These are phyloP conservation scores for Emys orbicularis DNA, from an alignment of 2,797 vertebrate species.

Conservation along the genomic window DNA sequence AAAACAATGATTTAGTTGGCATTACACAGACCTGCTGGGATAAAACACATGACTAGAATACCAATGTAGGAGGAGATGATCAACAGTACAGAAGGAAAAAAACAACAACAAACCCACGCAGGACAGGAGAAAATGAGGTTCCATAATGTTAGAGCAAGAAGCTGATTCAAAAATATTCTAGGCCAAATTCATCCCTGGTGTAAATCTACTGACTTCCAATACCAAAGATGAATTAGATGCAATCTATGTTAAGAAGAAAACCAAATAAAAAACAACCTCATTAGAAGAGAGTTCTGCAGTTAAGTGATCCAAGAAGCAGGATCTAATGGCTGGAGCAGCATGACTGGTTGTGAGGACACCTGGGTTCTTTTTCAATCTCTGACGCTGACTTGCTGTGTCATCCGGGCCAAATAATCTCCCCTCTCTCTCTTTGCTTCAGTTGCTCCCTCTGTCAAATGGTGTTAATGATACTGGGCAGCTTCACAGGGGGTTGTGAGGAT, in stretches of 20 bases:
- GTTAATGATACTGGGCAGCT: background rate
- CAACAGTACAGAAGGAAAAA: constrained; percentile 15
- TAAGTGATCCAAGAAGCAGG: constrained; percentile 1
- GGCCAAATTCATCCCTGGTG: background rate
- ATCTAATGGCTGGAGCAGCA: background rate
- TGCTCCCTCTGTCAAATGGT: background rate
- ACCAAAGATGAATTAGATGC: background rate
- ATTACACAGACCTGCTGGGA: constrained; percentile 46
- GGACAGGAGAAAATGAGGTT: constrained; percentile 46
- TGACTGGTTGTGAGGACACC: background rate
- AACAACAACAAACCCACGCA: background rate
- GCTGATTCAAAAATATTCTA: constrained; percentile 5
- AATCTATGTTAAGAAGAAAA: background rate
- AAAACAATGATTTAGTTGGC: constrained; percentile 64
- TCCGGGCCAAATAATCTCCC: background rate
- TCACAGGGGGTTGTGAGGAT: background rate
- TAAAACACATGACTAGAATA: constrained; percentile 62
- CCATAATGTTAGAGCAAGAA: constrained; percentile 54
- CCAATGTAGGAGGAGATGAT: constrained; percentile 51
- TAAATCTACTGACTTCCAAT: constrained; percentile 29
- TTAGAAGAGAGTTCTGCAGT: constrained; percentile 13
- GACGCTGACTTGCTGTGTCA: background rate
- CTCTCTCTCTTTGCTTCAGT: background rate
- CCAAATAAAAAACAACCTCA: background rate
- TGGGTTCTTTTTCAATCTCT: background rate